Evolutionary conservation across 2,888 invertebrate species (phyloP).

Genomic region (Zele albiditarsus): DNA sequence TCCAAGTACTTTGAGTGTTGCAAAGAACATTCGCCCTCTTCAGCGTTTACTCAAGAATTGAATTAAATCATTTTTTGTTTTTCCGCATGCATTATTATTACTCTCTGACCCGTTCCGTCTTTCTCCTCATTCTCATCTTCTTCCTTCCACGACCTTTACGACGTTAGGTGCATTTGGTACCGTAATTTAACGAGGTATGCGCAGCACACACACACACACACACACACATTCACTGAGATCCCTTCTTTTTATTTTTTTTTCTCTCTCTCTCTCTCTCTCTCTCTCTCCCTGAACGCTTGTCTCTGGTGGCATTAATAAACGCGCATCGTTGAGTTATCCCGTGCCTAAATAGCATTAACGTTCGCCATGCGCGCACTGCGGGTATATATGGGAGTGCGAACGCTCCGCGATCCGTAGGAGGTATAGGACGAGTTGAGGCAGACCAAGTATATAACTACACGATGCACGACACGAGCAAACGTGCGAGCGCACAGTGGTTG

Average conservation of each 20-base stretch:
- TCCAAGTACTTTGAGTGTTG: too few relatives aligned
- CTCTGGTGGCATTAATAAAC: conserved; percentile 50
- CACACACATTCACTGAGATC: conserved; percentile 32
- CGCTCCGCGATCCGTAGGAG: background rate
- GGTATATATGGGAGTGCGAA: background rate
- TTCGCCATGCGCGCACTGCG: background rate
- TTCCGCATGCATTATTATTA: background rate
- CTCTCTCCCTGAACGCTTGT: conserved; percentile 9
- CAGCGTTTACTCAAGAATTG: background rate
- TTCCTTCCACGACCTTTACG: conserved; percentile 45
- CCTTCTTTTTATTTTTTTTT: background rate
- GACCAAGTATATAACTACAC: conserved; percentile 16
- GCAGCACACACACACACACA: conserved; percentile 35
- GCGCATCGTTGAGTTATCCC: conserved; percentile 52
- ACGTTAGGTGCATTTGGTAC: conserved; percentile 46
- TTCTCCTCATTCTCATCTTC: conserved; percentile 28
- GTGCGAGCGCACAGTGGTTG: background rate
- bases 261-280: background rate
- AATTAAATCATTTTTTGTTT: background rate
- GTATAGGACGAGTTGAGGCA: conserved; percentile 21
- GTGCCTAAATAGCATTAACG: conserved; percentile 56
- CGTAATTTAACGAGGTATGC: conserved; percentile 50
- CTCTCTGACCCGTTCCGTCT: conserved; percentile 16
- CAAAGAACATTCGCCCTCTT: background rate
- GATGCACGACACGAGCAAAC: background rate